Percentiles rank a stretch among this genome's conserved stretches.
phyloP scores from a whole-genome alignment of 2,113 vertebrate genomes.

The Picathartes gymnocephalus region DNA sequence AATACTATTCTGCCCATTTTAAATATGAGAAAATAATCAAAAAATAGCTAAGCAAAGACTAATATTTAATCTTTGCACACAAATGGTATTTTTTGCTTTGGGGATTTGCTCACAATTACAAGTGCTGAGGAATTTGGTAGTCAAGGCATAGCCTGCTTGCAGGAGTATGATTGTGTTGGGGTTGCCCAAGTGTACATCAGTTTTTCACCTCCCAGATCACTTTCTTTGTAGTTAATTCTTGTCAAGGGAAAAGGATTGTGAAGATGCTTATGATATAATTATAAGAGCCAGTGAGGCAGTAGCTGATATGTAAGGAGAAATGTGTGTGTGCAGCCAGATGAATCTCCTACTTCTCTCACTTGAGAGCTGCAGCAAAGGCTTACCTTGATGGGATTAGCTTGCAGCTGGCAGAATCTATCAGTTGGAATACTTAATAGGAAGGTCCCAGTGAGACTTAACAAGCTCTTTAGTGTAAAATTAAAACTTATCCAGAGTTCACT shows the following conservation, averaged over 20 bases:
- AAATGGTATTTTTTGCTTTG: background rate
- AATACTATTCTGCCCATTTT: background rate
- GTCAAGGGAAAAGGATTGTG: background rate
- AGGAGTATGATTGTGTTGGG: background rate
- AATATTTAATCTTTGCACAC: background rate
- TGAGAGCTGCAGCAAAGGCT: background rate
- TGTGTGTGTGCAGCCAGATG: background rate
- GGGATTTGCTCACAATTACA: background rate
- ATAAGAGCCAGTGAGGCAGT: background rate
- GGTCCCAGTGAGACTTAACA: background rate
- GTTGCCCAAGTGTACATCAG: background rate
- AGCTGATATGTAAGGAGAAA: background rate
- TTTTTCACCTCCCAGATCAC: background rate
- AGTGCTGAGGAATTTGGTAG: background rate
- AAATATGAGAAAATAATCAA: background rate
- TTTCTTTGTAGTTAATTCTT: background rate
- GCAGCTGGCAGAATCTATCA: background rate
- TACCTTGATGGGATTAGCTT: background rate
- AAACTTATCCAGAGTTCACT: background rate
- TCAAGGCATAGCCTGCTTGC: background rate
- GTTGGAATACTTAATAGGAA: background rate
- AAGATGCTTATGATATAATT: background rate
- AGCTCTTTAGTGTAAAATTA: background rate
- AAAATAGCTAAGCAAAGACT: background rate
- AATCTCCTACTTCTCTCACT: background rate